These are phyloP conservation scores for Tapirus indicus DNA, from an alignment of 2,797 vertebrate species.

Conservation along the genomic window DNA sequence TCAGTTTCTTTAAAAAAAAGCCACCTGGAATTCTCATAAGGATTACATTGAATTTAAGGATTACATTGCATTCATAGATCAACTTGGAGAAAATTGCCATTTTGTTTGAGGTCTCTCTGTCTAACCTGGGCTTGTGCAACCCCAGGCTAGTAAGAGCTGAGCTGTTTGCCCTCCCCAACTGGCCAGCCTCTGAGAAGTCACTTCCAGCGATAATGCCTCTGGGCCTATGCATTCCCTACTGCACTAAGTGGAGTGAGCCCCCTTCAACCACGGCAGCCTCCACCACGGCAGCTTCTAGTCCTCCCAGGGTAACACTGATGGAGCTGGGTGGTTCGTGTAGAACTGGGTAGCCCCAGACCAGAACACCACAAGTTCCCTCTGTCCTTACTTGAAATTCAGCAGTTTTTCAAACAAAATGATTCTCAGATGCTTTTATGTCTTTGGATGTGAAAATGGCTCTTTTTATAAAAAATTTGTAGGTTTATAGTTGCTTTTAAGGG, in stretches of 20 bases:
- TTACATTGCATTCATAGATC: background rate
- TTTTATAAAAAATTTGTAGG: background rate
- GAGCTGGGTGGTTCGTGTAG: background rate
- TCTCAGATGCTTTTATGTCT: conserved; percentile 11
- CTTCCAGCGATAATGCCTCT: background rate
- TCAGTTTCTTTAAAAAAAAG: background rate
- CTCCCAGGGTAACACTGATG: background rate
- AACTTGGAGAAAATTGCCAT: background rate
- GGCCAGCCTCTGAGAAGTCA: background rate
- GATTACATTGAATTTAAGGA: conserved; percentile 4
- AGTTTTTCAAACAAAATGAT: background rate
- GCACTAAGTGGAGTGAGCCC: background rate
- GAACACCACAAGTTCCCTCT: background rate
- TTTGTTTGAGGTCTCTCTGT: background rate
- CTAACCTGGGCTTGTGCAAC: background rate
- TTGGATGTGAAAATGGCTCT: background rate
- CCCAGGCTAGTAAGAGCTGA: background rate
- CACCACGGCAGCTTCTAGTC: background rate
- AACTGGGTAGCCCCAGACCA: background rate
- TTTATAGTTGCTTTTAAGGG: conserved; percentile 33
- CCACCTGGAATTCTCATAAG: background rate
- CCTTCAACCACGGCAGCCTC: background rate
- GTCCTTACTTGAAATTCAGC: background rate
- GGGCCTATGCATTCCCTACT: background rate
- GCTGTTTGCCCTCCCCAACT: background rate